phyloP scores from a whole-genome alignment of 2,113 vertebrate species.

The Catharus bicknelli region DNA sequence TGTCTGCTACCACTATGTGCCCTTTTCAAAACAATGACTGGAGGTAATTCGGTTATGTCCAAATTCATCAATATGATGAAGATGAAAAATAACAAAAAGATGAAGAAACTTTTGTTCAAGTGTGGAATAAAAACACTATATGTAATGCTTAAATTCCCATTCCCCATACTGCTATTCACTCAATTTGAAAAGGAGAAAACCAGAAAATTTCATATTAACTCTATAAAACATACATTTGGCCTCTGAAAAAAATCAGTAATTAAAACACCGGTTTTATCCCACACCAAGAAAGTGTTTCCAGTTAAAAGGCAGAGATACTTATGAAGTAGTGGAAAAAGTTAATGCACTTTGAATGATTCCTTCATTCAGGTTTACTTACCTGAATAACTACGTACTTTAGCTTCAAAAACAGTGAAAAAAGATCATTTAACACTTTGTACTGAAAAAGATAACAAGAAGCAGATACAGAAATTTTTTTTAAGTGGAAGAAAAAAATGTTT shows the following conservation, averaged over 20 bases:
- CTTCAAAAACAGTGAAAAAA: not conserved
- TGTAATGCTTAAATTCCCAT: not conserved
- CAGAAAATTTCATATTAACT: not conserved
- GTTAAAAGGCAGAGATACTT: constrained; percentile 6
- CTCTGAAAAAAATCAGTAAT: not conserved
- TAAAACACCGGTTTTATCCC: not conserved
- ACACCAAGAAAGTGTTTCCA: not conserved
- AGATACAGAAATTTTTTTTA: not conserved
- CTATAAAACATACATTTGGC: not conserved
- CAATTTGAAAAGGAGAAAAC: not conserved
- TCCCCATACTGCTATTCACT: not conserved
- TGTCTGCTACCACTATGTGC: constrained; percentile 27
- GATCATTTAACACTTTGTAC: not conserved
- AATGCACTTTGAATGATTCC: constrained; percentile 23
- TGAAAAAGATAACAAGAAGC: not conserved
- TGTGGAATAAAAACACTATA: not conserved
- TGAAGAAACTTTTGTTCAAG: constrained; percentile 7
- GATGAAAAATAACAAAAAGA: constrained; percentile 33
- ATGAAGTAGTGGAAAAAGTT: not conserved
- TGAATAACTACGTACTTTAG: not conserved
- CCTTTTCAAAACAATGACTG: constrained; percentile 27
- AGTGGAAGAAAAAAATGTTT: not conserved
- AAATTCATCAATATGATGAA: constrained; percentile 69
- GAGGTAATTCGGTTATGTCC: constrained; percentile 58
- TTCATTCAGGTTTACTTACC: not conserved